Percentiles rank a stretch among this genome's conserved stretches.
phyloP scores from a whole-genome alignment of 2,797 vertebrate species.

The Anguilla megastoma region DNA sequence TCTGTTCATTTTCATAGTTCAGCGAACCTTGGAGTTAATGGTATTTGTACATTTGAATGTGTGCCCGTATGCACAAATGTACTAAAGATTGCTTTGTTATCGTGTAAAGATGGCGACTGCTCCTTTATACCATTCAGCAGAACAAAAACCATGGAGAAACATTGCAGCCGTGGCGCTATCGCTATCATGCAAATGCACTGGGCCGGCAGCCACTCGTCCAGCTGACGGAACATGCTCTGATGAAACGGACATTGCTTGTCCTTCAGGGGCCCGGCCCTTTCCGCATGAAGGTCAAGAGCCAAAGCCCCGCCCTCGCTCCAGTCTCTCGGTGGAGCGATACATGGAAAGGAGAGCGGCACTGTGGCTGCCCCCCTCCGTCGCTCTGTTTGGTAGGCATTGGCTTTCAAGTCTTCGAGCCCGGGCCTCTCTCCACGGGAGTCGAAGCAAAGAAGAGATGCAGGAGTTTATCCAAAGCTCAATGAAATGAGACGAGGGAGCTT shows the following conservation, averaged over 20 bases:
- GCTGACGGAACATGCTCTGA: background rate
- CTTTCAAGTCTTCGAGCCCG: constrained; percentile 8
- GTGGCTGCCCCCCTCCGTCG: background rate
- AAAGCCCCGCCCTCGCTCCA: constrained; percentile 45
- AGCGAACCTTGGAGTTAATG: background rate
- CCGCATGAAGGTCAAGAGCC: constrained; percentile 66
- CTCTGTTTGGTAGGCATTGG: constrained; percentile 31
- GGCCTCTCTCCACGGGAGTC: constrained; percentile 28
- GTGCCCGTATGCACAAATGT: background rate
- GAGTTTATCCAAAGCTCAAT: constrained; percentile 45
- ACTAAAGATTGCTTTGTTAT: background rate
- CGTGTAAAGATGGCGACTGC: constrained; percentile 21
- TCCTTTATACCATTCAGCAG: constrained; percentile 22
- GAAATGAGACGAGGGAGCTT: constrained; percentile 39
- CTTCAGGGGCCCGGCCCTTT: constrained; percentile 48
- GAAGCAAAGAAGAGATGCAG: constrained; percentile 42
- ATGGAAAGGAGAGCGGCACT: constrained; percentile 30
- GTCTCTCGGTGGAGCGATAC: constrained; percentile 48
- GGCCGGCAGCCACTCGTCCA: background rate
- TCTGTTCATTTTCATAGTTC: constrained; percentile 29
- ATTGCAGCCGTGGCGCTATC: background rate
- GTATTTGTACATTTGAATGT: background rate
- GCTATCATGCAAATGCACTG: background rate
- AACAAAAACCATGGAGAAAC: background rate
- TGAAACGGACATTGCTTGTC: background rate